These are phyloP conservation scores for Oryzias melastigma DNA, from an alignment of 2,113 vertebrate species.

Conservation along the genomic window DNA sequence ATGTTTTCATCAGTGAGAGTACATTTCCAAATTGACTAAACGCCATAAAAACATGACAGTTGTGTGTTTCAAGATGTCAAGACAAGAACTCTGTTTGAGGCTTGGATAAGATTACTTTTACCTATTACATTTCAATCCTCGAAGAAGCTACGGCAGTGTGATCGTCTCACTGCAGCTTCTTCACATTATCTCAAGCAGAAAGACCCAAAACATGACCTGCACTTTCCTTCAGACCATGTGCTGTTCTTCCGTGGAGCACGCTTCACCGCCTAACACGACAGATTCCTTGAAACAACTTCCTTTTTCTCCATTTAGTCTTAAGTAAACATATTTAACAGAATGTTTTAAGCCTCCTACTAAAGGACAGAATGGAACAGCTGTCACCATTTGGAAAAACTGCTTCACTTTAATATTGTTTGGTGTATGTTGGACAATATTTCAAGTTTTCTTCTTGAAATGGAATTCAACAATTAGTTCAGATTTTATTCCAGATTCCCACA, in stretches of 20 bases:
- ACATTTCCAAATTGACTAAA: too few relatives aligned
- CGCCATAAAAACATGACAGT: too few relatives aligned
- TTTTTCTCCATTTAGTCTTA: constrained; percentile 15
- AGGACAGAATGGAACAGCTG: constrained; percentile 8
- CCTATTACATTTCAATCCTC: constrained; percentile 3
- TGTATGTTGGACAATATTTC: background rate
- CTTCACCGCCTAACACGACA: constrained; percentile 26
- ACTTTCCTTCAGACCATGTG: constrained; percentile 35
- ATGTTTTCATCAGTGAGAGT: too few relatives aligned
- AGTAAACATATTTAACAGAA: constrained; percentile 25
- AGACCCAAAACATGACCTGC: constrained; percentile 48
- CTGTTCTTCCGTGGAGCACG: constrained; percentile 25
- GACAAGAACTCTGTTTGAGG: too few relatives aligned
- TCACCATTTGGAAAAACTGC: background rate
- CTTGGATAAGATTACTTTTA: background rate
- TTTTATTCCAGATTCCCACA: too few relatives aligned
- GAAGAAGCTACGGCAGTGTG: constrained; percentile 15
- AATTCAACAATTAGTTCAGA: too few relatives aligned
- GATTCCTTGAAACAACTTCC: constrained; percentile 20
- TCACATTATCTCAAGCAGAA: constrained; percentile 40
- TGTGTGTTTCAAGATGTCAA: too few relatives aligned
- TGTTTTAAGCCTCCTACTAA: constrained; percentile 7
- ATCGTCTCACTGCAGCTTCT: constrained; percentile 27
- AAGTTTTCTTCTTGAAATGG: too few relatives aligned
- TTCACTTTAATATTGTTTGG: constrained; percentile 8